Percentiles rank a stretch among this genome's conserved stretches.
Evolutionary conservation across 2,888 invertebrate genomes (phyloP).

Genomic region (Netelia fuscicornis): DNA sequence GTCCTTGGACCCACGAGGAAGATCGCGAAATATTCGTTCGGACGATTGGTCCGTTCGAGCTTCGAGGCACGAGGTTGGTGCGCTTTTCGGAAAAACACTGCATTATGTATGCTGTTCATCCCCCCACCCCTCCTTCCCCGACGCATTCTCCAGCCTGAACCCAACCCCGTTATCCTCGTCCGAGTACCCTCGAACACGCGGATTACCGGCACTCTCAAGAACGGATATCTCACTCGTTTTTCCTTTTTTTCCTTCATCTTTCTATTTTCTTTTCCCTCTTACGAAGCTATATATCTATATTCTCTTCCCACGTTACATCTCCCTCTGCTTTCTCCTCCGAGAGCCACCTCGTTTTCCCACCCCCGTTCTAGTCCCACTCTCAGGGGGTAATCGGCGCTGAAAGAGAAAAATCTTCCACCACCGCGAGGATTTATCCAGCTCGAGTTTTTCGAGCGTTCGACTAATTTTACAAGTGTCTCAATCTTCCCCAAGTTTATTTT

Average conservation of each 20-base stretch:
- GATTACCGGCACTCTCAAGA: slow-evolving; percentile 73
- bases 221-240: slow-evolving; percentile 55
- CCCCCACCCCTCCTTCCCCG: not conserved
- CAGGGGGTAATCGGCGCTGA: slow-evolving; percentile 34
- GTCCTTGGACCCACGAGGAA: slow-evolving; percentile 35
- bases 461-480: slow-evolving; percentile 67
- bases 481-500: not conserved
- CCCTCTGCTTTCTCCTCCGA: slow-evolving; percentile 25
- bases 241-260: slow-evolving; percentile 56
- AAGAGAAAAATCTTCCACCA: slow-evolving; percentile 68
- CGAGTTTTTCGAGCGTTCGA: slow-evolving; percentile 63
- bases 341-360: not conserved
- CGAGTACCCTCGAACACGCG: slow-evolving; percentile 77
- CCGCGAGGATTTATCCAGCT: slow-evolving; percentile 71
- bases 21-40: slow-evolving; percentile 42
- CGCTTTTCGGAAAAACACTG: slow-evolving; percentile 77
- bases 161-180: slow-evolving; percentile 73
- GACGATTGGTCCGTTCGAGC: slow-evolving; percentile 77
- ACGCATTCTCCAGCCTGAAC: not conserved
- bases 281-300: slow-evolving; percentile 18
- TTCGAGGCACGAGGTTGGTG: slow-evolving; percentile 76
- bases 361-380: not conserved
- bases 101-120: slow-evolving; percentile 78
- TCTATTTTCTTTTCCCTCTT: slow-evolving; percentile 51
- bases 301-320: slow-evolving; percentile 40